Evolutionary conservation across 2,888 invertebrate species (phyloP), one percentile per base, ranked within the genome.

Genomic region (Drosophila birchii): DNA sequence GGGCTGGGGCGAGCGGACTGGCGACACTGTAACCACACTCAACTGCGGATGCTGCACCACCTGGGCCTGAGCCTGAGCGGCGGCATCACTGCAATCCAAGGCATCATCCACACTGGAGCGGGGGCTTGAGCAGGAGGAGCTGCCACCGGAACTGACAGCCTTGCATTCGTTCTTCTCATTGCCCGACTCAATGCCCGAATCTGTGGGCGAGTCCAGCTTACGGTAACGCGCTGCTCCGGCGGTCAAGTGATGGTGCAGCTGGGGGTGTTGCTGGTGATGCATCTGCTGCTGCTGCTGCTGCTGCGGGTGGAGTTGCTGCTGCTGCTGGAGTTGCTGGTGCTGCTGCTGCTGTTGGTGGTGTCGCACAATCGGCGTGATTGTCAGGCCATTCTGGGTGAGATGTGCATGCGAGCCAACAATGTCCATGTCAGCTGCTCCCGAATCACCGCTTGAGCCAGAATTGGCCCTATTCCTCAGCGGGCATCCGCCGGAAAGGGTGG

Each of bases 111-210:
- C 95, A 9, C 96, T 96, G 5, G 96, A 97, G 39, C 97, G 94
- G 34, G 97, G 97, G 92, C 96, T 97, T 78, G 97, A 97, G 93
- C 97, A 98, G 5, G 96, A 95, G 16, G 96, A 96, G 26, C 97
- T 93, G 87, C 95, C 94, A 81, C 95, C 94, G 85, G 95, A 94
- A 89, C 95, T 93, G 90, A 96, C 96, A 41, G 96, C 94, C 87
- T 96, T 96, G 81, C 95, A 93, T 91, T 97, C 97, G 72, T 96
- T 95, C 90, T 97, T 97, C 87, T 98, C 97, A 73, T 97, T 97
- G 41, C 98, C 98, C 11, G 97, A 97, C 92, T 98, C 98, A 90
- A 98, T 98, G 54, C 98, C 98, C 59, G 98, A 98, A 92, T 98
- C 98, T 77, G 96, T 97, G 34, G 98, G 98, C 14, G 97, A 97